These are phyloP conservation scores for Orientallactaga sibirica DNA, from an alignment of 2,797 vertebrate species.

Conservation along the genomic window DNA sequence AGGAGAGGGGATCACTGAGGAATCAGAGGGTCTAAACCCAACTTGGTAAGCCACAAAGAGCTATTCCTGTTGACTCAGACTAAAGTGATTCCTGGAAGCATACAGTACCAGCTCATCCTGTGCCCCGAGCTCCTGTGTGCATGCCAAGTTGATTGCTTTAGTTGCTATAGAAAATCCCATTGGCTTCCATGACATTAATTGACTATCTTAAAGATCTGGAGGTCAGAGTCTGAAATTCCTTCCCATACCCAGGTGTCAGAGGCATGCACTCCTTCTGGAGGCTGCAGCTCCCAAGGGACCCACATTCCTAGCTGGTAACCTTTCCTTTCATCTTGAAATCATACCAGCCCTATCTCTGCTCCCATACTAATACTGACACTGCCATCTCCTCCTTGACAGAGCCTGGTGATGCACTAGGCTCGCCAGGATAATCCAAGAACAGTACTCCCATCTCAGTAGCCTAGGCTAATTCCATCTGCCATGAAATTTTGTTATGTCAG, in stretches of 20 bases:
- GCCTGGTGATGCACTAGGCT: not conserved
- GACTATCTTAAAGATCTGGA: not conserved
- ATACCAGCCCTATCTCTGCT: not conserved
- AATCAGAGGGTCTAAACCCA: not conserved
- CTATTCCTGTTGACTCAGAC: not conserved
- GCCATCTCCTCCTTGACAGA: not conserved
- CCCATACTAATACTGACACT: not conserved
- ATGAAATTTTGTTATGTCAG: not conserved
- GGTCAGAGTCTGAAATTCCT: not conserved
- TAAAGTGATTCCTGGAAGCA: not conserved
- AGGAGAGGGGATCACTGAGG: not conserved
- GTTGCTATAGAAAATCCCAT: not conserved
- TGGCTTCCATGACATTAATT: not conserved
- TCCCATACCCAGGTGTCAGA: not conserved
- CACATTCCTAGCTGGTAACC: rapidly evolving
- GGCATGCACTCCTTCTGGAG: not conserved
- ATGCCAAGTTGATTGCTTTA: rapidly evolving
- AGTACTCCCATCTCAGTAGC: not conserved
- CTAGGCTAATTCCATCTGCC: not conserved
- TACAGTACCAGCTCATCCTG: rapidly evolving
- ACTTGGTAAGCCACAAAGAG: not conserved
- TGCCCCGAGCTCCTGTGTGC: not conserved
- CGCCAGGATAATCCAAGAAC: not conserved
- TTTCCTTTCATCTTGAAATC: not conserved
- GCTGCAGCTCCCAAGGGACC: not conserved